Evolutionary conservation across 2,888 invertebrate species (phyloP), one percentile per base, ranked within the genome.

Genomic region (Gastracanthus pulcherrimus): DNA sequence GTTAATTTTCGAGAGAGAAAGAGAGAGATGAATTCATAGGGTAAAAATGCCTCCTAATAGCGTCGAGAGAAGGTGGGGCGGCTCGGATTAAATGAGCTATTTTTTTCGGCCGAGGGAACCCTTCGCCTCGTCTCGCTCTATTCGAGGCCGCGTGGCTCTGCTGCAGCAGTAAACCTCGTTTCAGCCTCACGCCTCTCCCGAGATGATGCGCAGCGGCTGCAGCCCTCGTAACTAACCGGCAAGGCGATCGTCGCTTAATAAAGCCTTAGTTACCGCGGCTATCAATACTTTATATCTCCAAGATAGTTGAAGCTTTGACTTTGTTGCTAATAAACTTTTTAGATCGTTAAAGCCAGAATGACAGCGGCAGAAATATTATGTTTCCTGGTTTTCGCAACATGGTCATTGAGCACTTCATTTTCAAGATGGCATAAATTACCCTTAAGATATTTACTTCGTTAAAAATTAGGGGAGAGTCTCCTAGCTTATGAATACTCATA

Each of bases 21-120:
- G 19, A 7, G 85, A 2, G 5, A n/a, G 88, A 90, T 89, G 89
- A 89, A 90, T 89, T 90, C 90, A 89, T 89, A 89, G 89, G 87
- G 86, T 86, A 86, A 88, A 90, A 89, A 89, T 90, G 88, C 86
- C 11, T 9, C 41, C 76, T 87, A 86, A 87, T 86, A 87, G 87
- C 86, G 86, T 80, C 85, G 86, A 84, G 85, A 84, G 84, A 86
- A 84, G 87, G 89, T 84, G 87, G 86, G 85, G 85, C 82, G 82
- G 79, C 71, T 71, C 82, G 85, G 86, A 88, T 88, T 87, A 89
- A 90, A 88, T 86, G 86, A 86, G 86, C 86, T 88, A 87, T 89
- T 89, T 87, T 86, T 76, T 77, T 72, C 36, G 55, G 23, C 34
- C 60, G 62, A 3, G 2, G 34, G 31, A 64, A 85, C 84, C 86